These are phyloP conservation scores for Dioctria linearis DNA, from an alignment of 2,888 invertebrate genomes.

Conservation along the genomic window DNA sequence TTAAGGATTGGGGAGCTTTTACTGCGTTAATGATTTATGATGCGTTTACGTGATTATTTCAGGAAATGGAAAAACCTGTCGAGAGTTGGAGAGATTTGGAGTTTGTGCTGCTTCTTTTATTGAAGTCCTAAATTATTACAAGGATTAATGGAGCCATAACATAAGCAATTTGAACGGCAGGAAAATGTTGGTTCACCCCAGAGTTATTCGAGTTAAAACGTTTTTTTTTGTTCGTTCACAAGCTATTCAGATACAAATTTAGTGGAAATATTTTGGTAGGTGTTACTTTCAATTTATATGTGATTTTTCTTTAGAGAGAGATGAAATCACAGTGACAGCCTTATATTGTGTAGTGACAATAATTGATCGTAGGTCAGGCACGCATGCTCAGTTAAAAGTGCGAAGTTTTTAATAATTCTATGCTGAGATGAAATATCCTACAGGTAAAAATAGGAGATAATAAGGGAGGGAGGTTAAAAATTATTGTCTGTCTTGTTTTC, in stretches of 20 bases:
- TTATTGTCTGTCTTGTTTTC: too few relatives aligned
- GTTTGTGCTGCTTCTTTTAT: conserved; percentile 27
- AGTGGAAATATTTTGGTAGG: neutral
- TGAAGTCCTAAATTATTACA: conserved; percentile 44
- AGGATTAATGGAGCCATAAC: conserved; percentile 48
- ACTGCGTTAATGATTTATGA: conserved; percentile 58
- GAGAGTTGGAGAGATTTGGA: conserved; percentile 15
- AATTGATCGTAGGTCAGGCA: too few relatives aligned
- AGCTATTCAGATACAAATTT: too few relatives aligned
- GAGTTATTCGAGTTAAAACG: conserved; percentile 29
- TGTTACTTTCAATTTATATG: neutral
- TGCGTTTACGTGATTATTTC: conserved; percentile 58
- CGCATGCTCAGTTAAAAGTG: too few relatives aligned
- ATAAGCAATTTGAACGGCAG: conserved; percentile 38
- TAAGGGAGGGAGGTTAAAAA: too few relatives aligned
- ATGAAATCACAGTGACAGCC: too few relatives aligned
- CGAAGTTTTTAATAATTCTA: too few relatives aligned
- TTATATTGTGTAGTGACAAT: too few relatives aligned
- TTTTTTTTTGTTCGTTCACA: neutral
- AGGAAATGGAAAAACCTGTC: conserved; percentile 29
- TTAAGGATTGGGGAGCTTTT: conserved; percentile 2
- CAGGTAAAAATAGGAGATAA: too few relatives aligned
- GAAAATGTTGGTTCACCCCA: conserved; percentile 1
- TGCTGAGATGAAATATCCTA: too few relatives aligned
- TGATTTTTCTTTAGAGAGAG: too few relatives aligned